Evolutionary conservation across 2,888 invertebrate genomes (phyloP), one percentile per base, ranked within the genome.

Genomic region (Cerastis rubricosa): DNA sequence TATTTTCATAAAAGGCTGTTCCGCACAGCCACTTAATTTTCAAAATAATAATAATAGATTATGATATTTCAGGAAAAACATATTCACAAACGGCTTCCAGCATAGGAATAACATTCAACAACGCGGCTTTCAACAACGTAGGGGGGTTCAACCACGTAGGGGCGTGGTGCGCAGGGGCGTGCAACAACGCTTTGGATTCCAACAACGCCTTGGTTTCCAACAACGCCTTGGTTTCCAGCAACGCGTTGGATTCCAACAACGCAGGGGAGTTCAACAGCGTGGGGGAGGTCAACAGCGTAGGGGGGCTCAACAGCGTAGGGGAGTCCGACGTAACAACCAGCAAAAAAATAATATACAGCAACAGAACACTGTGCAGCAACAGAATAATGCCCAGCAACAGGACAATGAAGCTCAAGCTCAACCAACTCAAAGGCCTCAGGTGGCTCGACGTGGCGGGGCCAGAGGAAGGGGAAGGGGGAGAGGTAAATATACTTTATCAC

Each of bases 391-490:
- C 7, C 74, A 54, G 29, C 63, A 70, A 54, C 45, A 63, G 35
- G 35, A 47, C 1, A 35, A 47, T 0, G 47, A 9, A 14, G 29
- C 35, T 14, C 71, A 68, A 59, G 40, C 12, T 29, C 88, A 82
- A 47, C 87, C 49, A 49, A 57, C 57, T 0, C 88, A 83, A 51
- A 87, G 83, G 12, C 83, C 85, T 19, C 85, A 83, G 57, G 67
- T 76, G 11, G 83, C 86, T 0, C n/a, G 86, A 0, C 83, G 85
- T 6, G 71, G 85, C 61, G 54, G 76, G 51, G 70, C 73, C 8
- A 57, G 84, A 6, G 88, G 88, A 6, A 45, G 74, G 11, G 88
- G 88, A 6, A 45, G 74, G 11, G 85, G 83, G n/a, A 87, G 88
- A 85, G 89, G 89, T 87, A 75, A 69, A 43, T 57, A 59, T 40